Evolutionary conservation across 2,888 invertebrate genomes (phyloP).

Genomic region (Parelbella ahira): DNA sequence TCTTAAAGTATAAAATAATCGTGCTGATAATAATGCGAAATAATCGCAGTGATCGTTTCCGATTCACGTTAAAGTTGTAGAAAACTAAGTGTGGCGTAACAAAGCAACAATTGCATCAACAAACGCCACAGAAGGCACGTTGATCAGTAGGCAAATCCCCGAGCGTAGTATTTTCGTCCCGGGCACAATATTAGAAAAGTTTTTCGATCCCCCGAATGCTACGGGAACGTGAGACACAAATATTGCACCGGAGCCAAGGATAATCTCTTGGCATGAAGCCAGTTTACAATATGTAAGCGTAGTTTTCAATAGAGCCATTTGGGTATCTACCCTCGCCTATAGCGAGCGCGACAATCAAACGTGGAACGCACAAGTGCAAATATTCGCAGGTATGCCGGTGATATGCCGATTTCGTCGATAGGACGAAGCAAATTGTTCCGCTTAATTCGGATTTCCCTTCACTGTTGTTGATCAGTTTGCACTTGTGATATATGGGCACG

Average conservation of each 20-base stretch:
- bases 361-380: background rate
- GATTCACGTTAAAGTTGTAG: no score
- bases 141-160: slow-evolving; percentile 44
- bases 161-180: slow-evolving; percentile 53
- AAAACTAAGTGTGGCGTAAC: no score
- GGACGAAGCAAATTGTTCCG: no score
- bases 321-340: slow-evolving; percentile 35
- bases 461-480: no score
- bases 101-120: slow-evolving; percentile 19
- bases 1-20: no score
- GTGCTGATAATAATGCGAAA: no score
- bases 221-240: slow-evolving; percentile 70
- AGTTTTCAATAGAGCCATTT: slow-evolving; percentile 58
- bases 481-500: no score
- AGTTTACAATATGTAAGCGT: slow-evolving; percentile 70
- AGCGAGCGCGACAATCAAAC: slow-evolving; percentile 21
- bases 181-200: slow-evolving; percentile 76
- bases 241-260: slow-evolving; percentile 59
- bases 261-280: slow-evolving; percentile 71
- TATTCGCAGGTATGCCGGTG: no score
- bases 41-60: no score
- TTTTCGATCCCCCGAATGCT: slow-evolving; percentile 73
- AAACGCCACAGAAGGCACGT: slow-evolving; percentile 7
- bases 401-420: no score
- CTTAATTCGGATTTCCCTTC: no score